phyloP scores from a whole-genome alignment of 2,113 vertebrate genomes.

The Pterocles burchelli region DNA sequence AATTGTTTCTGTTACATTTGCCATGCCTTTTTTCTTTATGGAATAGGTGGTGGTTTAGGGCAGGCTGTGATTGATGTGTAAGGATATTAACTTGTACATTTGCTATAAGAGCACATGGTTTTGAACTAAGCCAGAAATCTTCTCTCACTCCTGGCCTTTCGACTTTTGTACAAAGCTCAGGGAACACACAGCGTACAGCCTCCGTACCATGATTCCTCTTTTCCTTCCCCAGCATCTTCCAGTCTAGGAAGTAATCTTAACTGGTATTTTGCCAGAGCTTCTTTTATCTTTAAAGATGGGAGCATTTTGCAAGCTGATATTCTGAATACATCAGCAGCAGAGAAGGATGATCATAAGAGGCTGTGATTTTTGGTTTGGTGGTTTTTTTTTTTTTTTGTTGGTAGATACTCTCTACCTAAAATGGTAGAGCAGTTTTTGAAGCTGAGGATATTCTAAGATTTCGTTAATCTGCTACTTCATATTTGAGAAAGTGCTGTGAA shows the following conservation, averaged over 20 bases:
- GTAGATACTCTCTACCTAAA: conserved; percentile 39
- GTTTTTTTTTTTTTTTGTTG: neutral
- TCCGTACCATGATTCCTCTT: fast-evolving
- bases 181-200: neutral
- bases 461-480: conserved; percentile 50
- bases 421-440: conserved; percentile 41
- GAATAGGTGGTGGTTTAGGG: neutral
- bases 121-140: neutral
- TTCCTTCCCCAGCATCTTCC: neutral
- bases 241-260: neutral
- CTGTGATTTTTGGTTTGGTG: neutral
- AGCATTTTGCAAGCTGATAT: conserved; percentile 3
- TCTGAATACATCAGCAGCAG: conserved; percentile 21
- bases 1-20: neutral
- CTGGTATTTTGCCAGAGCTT: neutral
- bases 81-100: neutral
- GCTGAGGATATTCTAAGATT: conserved; percentile 60
- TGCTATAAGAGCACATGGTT: neutral
- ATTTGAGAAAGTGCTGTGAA: conserved; percentile 59
- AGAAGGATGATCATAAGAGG: neutral
- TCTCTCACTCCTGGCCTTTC: neutral
- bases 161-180: neutral
- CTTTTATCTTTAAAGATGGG: neutral
- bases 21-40: neutral
- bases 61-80: neutral